These are phyloP conservation scores for Heliconius erato DNA, from an alignment of 2,888 invertebrate genomes.

Conservation along the genomic window DNA sequence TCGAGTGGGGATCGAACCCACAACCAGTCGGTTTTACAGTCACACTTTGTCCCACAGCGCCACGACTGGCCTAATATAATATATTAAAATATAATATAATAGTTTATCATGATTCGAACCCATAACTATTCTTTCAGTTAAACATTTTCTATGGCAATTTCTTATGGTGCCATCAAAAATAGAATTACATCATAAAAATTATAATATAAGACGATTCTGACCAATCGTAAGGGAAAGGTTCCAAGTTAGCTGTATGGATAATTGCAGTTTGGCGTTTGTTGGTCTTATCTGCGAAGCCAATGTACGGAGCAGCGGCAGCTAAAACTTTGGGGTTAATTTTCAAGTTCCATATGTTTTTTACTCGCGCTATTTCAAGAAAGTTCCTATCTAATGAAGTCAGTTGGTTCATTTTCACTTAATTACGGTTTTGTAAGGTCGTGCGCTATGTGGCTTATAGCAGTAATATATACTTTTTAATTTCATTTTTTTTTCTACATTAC, in stretches of 20 bases:
- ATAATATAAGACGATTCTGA: constrained; percentile 36
- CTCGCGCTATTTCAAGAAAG: constrained; percentile 28
- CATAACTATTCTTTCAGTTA: not conserved
- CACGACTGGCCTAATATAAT: too few relatives aligned
- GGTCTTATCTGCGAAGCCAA: constrained; percentile 48
- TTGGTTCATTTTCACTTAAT: constrained; percentile 23
- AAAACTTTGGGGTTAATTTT: constrained; percentile 44
- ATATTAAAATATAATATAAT: not conserved
- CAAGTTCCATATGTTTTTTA: constrained; percentile 42
- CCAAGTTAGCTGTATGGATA: constrained; percentile 46
- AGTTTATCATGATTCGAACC: not conserved
- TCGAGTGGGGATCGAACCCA: too few relatives aligned
- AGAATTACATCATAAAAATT: not conserved
- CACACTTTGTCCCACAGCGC: too few relatives aligned
- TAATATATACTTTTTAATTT: not conserved
- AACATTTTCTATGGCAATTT: not conserved
- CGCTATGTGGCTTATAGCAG: not conserved
- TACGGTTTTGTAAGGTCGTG: not conserved
- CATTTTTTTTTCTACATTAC: not conserved
- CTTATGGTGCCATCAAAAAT: not conserved
- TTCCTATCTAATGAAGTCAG: constrained; percentile 28
- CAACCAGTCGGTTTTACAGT: too few relatives aligned
- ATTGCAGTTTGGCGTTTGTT: constrained; percentile 48
- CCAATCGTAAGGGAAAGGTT: constrained; percentile 42
- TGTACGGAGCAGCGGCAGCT: constrained; percentile 42